Evolutionary conservation across 2,888 invertebrate genomes (phyloP).

Genomic region (Chymomyza caudatula): DNA sequence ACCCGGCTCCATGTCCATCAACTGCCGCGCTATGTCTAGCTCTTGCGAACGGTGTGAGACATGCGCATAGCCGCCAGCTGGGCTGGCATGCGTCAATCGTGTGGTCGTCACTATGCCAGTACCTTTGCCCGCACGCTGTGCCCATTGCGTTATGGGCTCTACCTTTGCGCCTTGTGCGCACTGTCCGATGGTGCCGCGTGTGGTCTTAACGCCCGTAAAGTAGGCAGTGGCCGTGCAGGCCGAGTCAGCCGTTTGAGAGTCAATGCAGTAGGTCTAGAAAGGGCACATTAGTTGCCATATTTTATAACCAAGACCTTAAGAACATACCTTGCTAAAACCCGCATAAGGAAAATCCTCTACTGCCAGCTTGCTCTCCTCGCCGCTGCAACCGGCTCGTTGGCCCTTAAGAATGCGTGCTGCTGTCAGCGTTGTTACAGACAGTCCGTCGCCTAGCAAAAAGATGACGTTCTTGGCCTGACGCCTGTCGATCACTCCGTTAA

Average conservation of each 20-base stretch:
- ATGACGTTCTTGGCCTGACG: conserved; percentile 71
- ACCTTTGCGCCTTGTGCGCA: conserved; percentile 84
- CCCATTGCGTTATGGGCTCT: conserved; percentile 84
- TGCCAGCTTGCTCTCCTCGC: conserved; percentile 81
- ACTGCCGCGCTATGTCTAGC: conserved; percentile 86
- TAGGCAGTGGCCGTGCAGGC: conserved; percentile 80
- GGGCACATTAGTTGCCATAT: neutral
- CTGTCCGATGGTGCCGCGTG: conserved; percentile 83
- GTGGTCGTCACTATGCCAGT: conserved; percentile 87
- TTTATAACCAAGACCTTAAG: neutral
- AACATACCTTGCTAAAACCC: conserved; percentile 82
- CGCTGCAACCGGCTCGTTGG: conserved; percentile 80
- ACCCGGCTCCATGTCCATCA: conserved; percentile 84
- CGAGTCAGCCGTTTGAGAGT: conserved; percentile 82
- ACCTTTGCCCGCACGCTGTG: conserved; percentile 81
- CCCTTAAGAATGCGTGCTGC: conserved; percentile 84
- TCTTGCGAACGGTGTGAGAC: conserved; percentile 86
- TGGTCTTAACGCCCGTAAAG: conserved; percentile 84
- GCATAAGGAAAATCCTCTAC: conserved; percentile 83
- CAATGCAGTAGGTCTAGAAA: conserved; percentile 44
- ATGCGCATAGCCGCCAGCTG: conserved; percentile 83
- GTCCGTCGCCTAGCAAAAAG: conserved; percentile 81
- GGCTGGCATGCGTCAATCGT: conserved; percentile 88
- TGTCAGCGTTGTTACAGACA: conserved; percentile 84
- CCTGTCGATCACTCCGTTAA: conserved; percentile 23